These are phyloP conservation scores for Ambastaia sidthimunki DNA, from an alignment of 2,797 vertebrate species.

Conservation along the genomic window DNA sequence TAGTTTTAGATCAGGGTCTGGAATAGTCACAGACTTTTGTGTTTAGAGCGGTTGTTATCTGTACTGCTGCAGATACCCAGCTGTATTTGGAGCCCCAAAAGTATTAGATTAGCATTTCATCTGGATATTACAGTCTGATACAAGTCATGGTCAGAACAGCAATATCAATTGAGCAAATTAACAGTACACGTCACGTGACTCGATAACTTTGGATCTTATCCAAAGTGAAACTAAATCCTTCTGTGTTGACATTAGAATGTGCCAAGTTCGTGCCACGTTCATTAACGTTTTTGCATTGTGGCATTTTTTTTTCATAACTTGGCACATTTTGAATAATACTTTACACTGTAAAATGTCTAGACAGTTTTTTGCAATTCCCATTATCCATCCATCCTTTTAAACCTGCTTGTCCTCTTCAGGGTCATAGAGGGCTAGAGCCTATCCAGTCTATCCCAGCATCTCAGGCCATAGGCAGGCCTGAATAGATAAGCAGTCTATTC, in stretches of 20 bases:
- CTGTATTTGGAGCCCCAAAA: conserved; percentile 38
- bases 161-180: conserved; percentile 40
- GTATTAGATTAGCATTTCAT: conserved; percentile 41
- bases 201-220: conserved; percentile 5
- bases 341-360: too few relatives aligned
- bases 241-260: conserved; percentile 17
- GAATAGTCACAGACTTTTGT: conserved; percentile 19
- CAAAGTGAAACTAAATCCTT: conserved; percentile 6
- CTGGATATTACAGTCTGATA: conserved; percentile 37
- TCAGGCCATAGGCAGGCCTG: too few relatives aligned
- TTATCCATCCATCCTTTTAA: too few relatives aligned
- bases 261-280: background rate
- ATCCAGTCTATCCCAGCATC: too few relatives aligned
- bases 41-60: conserved; percentile 36
- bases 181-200: conserved; percentile 12
- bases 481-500: too few relatives aligned
- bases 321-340: too few relatives aligned
- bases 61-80: conserved; percentile 37
- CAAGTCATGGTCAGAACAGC: conserved; percentile 10
- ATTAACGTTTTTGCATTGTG: too few relatives aligned
- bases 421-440: too few relatives aligned
- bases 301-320: too few relatives aligned
- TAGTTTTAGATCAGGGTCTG: conserved; percentile 1
- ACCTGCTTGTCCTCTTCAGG: too few relatives aligned
- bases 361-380: too few relatives aligned